A percentile compares a stretch with the other conserved stretches of the same genome.
These are phyloP conservation scores for Melitaea athalia DNA, from an alignment of 2,888 invertebrate species.

Conservation along the genomic window DNA sequence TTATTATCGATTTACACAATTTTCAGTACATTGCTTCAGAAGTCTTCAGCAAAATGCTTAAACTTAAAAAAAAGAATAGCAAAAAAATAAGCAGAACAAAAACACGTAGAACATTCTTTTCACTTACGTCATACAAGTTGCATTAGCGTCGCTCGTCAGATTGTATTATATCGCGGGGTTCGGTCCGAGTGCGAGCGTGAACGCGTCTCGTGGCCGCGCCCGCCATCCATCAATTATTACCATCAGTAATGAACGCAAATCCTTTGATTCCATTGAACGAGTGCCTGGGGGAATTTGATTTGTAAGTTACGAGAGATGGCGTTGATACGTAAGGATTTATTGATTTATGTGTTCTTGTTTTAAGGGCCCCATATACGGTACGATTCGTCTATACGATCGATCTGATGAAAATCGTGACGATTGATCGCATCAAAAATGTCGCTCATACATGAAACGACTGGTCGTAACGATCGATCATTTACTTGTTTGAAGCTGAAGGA, in stretches of 20 bases:
- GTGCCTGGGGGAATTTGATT: conserved; percentile 59
- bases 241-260: conserved; percentile 77
- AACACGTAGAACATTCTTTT: conserved; percentile 13
- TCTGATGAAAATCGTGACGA: no score
- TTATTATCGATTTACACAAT: no score
- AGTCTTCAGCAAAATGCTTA: not conserved
- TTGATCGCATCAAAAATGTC: no score
- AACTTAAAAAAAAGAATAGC: not conserved
- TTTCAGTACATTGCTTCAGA: no score
- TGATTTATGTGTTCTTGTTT: not conserved
- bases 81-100: conserved; percentile 12
- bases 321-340: conserved; percentile 11
- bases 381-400: no score
- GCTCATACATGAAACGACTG: no score
- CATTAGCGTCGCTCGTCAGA: conserved; percentile 29
- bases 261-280: conserved; percentile 81
- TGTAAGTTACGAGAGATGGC: conserved; percentile 43
- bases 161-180: conserved; percentile 21
- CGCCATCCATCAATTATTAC: conserved; percentile 73
- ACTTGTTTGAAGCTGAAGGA: no score
- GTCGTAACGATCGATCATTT: no score
- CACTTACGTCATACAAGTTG: conserved; percentile 33
- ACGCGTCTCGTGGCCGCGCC: conserved; percentile 37
- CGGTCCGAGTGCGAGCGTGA: conserved; percentile 23
- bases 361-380: no score